Evolutionary conservation across 1,140 invertebrate species (phyloP).

Genomic region (Streblospio benedicti): DNA sequence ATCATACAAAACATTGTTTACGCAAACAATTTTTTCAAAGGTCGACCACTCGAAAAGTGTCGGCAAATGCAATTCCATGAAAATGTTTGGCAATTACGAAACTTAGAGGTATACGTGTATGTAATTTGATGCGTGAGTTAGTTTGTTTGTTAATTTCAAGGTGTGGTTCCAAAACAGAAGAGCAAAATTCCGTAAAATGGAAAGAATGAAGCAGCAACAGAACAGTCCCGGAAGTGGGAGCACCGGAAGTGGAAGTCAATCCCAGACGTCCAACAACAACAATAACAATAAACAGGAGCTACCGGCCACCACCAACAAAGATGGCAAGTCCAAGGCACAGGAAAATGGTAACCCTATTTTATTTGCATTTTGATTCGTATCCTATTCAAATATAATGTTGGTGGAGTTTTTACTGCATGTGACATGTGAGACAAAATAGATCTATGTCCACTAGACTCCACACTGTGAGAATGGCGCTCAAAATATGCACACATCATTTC

Average conservation of each 20-base stretch:
- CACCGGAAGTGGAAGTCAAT: too few relatives aligned
- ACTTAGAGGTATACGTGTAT: neutral
- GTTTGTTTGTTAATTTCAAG: slow-evolving; percentile 52
- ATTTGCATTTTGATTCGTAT: too few relatives aligned
- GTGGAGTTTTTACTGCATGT: too few relatives aligned
- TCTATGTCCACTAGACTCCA: too few relatives aligned
- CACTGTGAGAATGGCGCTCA: too few relatives aligned
- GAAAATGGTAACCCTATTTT: too few relatives aligned
- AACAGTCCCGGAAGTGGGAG: too few relatives aligned
- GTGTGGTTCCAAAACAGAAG: slow-evolving; percentile 91
- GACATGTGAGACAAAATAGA: too few relatives aligned
- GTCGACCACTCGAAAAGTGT: neutral
- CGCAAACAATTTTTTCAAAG: neutral
- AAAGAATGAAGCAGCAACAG: slow-evolving; percentile 30
- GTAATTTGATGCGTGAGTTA: neutral
- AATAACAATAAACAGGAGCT: slow-evolving; percentile 1
- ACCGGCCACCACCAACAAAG: slow-evolving; percentile 5
- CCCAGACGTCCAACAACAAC: neutral
- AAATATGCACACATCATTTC: too few relatives aligned
- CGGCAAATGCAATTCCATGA: neutral
- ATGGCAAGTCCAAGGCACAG: too few relatives aligned
- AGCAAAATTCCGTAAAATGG: slow-evolving; percentile 60
- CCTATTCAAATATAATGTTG: too few relatives aligned
- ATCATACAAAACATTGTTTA: neutral
- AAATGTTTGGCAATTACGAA: neutral